Percentiles rank a stretch among this genome's conserved stretches.
Conservation (phyloP, 2,888 invertebrate genomes). For the Actias luna region DNA sequence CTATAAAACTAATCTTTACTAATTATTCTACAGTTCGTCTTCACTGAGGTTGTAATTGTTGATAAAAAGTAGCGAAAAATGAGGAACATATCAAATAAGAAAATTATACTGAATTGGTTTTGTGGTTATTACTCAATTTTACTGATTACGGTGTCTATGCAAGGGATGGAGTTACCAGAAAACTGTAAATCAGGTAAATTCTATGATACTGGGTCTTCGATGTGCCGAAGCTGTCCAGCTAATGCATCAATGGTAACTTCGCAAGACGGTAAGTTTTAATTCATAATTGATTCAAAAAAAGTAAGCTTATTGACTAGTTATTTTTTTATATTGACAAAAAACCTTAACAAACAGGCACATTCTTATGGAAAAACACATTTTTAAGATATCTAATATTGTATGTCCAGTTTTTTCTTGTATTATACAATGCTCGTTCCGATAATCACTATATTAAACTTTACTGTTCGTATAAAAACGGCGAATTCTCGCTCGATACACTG, state of each 20-base stretch:
- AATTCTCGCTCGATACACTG: too few relatives aligned
- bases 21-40: not conserved
- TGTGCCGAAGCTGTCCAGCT: constrained; percentile 55
- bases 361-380: too few relatives aligned
- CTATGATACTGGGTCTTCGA: constrained; percentile 55
- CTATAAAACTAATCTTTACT: not conserved
- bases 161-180: constrained; percentile 31
- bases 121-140: not conserved
- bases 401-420: too few relatives aligned
- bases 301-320: too few relatives aligned
- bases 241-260: constrained; percentile 60
- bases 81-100: not conserved
- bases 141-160: not conserved
- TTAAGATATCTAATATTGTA: too few relatives aligned
- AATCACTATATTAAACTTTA: too few relatives aligned
- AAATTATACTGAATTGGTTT: not conserved
- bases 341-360: too few relatives aligned
- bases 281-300: not conserved
- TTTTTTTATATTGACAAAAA: too few relatives aligned
- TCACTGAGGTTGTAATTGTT: not conserved
- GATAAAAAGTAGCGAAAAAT: not conserved
- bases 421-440: too few relatives aligned
- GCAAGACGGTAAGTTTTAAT: constrained; percentile 54
- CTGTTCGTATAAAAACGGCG: too few relatives aligned
- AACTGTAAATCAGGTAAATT: constrained; percentile 53